Percentiles rank a stretch among this genome's conserved stretches.
Conservation (phyloP, 2,113 vertebrate genomes). For the Tautogolabrus adspersus region DNA sequence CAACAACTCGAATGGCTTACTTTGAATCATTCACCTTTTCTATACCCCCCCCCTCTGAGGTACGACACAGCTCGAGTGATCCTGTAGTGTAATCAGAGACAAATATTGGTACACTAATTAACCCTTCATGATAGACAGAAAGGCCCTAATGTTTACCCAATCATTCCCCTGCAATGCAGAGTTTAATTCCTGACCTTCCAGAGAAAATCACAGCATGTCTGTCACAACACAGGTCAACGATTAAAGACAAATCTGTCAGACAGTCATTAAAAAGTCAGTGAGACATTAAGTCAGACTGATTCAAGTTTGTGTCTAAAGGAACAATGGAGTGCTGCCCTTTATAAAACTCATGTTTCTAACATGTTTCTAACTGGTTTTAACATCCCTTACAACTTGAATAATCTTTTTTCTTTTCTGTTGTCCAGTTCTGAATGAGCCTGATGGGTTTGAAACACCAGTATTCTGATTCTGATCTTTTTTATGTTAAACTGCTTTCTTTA, state of each 20-base stretch:
- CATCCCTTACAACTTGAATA: neutral
- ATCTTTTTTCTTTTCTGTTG: too few relatives aligned
- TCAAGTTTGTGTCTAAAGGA: neutral
- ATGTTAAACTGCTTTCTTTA: neutral
- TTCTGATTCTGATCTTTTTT: neutral
- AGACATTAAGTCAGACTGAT: constrained; percentile 22
- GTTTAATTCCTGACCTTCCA: constrained; percentile 15
- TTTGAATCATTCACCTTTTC: neutral
- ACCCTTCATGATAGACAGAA: constrained; percentile 15
- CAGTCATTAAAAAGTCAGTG: constrained; percentile 30
- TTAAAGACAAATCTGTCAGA: constrained; percentile 9
- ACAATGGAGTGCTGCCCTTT: neutral
- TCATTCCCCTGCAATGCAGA: constrained; percentile 21
- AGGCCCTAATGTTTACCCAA: constrained; percentile 13
- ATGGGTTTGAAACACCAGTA: neutral
- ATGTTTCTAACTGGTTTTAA: neutral
- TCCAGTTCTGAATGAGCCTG: neutral
- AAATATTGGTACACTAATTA: constrained; percentile 1
- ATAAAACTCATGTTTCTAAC: constrained; percentile 17
- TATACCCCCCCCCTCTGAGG: too few relatives aligned
- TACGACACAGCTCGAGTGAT: neutral
- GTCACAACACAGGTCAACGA: constrained; percentile 26
- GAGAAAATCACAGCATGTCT: constrained; percentile 27
- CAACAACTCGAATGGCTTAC: neutral
- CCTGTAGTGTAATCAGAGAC: constrained; percentile 10